Evolutionary conservation across 2,113 vertebrate species (phyloP), one percentile per base, ranked within the genome.

Genomic region (Burhinus oedicnemus): DNA sequence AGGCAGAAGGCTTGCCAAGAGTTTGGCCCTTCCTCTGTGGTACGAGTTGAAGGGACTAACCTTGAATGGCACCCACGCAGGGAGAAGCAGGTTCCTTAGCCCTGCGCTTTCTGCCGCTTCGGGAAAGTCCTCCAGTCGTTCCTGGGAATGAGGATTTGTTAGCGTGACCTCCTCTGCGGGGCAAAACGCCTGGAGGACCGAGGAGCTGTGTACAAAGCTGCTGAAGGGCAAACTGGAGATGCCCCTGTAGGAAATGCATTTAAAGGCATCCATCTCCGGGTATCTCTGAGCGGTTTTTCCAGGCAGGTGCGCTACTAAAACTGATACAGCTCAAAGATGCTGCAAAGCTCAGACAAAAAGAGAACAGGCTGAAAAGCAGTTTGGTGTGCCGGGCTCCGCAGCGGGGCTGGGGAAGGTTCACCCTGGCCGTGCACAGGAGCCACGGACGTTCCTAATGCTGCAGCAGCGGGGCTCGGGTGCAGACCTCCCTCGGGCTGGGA

Each of bases 21-120:
- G 61, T 15, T 34, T 19, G 52, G 26, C 12, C 19, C 27, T 75
- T 84, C 14, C 23, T 42, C 51, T n/a, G 29, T 32, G 52, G 14
- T 12, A 38, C 2, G 49, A 47, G 58, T 22, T 49, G 44, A 44
- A 80, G 74, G 61, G 88, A 15, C 61, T 75, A 18, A 81, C 86
- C 68, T 89, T 68, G 74, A 87, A 6, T 58, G 30, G 55, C 32
- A 42, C 22, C 78, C 52, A 9, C 1, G 2, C 15, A 15, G n/a
- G 54, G 25, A 62, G 29, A 60, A 66, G 65, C 38, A 30, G 65
- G 44, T 79, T 91, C 52, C 60, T 49, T 14, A 40, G 70, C 20
- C 18, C 34, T 0, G 0, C 0, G 13, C 13, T 57, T 74, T 71
- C 52, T 90, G 52, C 19, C 8, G 4, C 55, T 58, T 38, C 1